phyloP scores from a whole-genome alignment of 1,140 invertebrate genomes.

The Carposina sasakii region DNA sequence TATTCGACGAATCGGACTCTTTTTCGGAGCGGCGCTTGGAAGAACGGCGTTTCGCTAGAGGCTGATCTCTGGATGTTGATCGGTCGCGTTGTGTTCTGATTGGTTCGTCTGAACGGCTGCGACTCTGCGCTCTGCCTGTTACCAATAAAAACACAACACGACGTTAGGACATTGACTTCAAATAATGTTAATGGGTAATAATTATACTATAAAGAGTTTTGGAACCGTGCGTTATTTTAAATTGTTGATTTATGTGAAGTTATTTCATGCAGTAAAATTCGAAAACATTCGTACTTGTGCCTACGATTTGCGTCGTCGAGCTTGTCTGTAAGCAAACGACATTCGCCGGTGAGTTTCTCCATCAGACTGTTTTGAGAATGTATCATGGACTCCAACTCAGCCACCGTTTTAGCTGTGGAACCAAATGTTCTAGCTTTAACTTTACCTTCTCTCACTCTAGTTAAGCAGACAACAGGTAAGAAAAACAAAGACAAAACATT shows the following conservation, averaged over 20 bases:
- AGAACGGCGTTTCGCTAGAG: conserved; percentile 41
- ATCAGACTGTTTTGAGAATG: conserved; percentile 90
- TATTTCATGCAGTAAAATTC: conserved; percentile 50
- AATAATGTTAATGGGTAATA: conserved; percentile 46
- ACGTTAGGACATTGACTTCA: conserved; percentile 47
- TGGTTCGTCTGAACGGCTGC: conserved; percentile 67
- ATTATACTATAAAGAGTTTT: no score
- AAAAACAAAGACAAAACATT: no score
- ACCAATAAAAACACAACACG: conserved; percentile 72
- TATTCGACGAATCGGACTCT: conserved; percentile 76
- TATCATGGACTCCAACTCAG: conserved; percentile 88
- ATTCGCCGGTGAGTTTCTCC: conserved; percentile 89
- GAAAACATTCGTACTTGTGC: conserved; percentile 82
- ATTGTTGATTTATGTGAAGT: no score
- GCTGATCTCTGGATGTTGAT: conserved; percentile 50
- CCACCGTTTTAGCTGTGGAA: conserved; percentile 84
- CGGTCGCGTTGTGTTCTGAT: conserved; percentile 70
- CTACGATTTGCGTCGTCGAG: conserved; percentile 86
- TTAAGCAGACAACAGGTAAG: no score
- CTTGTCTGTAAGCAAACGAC: conserved; percentile 87
- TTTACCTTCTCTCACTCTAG: no score
- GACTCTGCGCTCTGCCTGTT: conserved; percentile 69
- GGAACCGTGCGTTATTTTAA: no score
- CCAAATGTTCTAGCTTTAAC: conserved; percentile 55
- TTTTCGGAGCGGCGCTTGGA: conserved; percentile 61